phyloP scores from a whole-genome alignment of 2,888 invertebrate genomes.

The Coecobrya sp. region DNA sequence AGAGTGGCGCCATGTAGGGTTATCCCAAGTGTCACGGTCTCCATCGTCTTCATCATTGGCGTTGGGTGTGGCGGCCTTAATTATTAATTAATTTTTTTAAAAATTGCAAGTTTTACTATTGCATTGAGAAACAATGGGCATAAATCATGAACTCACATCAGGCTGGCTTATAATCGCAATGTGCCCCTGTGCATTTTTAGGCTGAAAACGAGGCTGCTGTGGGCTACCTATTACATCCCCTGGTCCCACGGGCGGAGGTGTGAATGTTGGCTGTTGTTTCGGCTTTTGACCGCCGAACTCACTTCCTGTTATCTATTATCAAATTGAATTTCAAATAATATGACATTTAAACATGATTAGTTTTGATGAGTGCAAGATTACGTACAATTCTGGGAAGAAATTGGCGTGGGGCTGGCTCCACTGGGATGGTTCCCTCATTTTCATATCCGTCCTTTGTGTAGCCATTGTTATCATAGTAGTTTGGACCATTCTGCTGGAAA shows the following conservation, averaged over 20 bases:
- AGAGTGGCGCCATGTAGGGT: slow-evolving; percentile 87
- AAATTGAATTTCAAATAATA: neutral
- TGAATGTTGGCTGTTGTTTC: neutral
- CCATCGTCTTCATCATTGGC: slow-evolving; percentile 38
- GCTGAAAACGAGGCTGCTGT: neutral
- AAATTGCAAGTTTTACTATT: neutral
- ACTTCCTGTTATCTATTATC: neutral
- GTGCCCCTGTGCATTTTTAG: neutral
- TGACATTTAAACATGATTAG: no score
- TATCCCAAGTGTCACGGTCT: slow-evolving; percentile 88
- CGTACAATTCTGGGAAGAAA: slow-evolving; percentile 45
- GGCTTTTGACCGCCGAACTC: slow-evolving; percentile 5
- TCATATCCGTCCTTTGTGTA: neutral
- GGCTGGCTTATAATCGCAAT: neutral
- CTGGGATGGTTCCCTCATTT: neutral
- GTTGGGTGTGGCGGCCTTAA: neutral
- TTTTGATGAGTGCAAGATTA: neutral
- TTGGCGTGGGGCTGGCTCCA: slow-evolving; percentile 28
- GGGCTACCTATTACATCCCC: neutral
- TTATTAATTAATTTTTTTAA: neutral
- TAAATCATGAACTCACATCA: neutral
- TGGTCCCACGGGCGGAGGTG: neutral
- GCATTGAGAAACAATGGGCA: no score
- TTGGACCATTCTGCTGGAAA: neutral
- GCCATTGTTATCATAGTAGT: neutral